Evolutionary conservation across 2,888 invertebrate genomes (phyloP).

Genomic region (Pecten maximus): DNA sequence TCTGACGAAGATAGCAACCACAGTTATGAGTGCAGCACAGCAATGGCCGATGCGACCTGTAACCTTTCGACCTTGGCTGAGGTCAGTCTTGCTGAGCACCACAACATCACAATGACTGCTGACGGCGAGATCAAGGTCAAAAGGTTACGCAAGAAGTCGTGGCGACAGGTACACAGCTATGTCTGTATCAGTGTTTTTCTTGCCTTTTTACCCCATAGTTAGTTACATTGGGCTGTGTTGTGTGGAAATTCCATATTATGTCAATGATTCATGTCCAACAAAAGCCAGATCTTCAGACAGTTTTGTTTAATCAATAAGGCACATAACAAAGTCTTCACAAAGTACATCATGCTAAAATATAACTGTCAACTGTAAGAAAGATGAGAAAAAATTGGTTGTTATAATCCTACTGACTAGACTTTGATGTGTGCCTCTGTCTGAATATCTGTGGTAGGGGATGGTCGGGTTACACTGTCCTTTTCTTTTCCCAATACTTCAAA

Average conservation of each 20-base stretch:
- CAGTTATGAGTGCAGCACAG: slow-evolving; percentile 41
- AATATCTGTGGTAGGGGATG: not conserved
- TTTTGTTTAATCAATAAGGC: slow-evolving; percentile 23
- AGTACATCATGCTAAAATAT: not conserved
- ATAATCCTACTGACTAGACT: not conserved
- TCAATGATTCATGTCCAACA: not conserved
- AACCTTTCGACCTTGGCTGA: slow-evolving; percentile 74
- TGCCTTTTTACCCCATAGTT: slow-evolving; percentile 50
- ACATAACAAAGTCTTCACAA: not conserved
- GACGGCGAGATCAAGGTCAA: slow-evolving; percentile 66
- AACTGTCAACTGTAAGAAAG: not conserved
- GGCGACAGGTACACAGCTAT: slow-evolving; percentile 78
- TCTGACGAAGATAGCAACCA: slow-evolving; percentile 38
- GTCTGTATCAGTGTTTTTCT: slow-evolving; percentile 68
- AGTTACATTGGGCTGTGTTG: slow-evolving; percentile 36
- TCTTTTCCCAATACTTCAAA: not conserved
- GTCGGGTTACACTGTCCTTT: not conserved
- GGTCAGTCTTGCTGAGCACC: slow-evolving; percentile 59
- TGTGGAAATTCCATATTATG: slow-evolving; percentile 17
- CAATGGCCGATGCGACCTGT: slow-evolving; percentile 63
- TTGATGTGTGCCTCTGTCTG: slow-evolving; percentile 26
- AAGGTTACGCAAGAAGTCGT: slow-evolving; percentile 80
- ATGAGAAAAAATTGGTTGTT: not conserved
- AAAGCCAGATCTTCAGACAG: slow-evolving; percentile 15
- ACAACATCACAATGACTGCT: slow-evolving; percentile 61